Base-by-base conservation (phyloP, 2,797 vertebrate species). In the Todus mexicanus region DNA sequence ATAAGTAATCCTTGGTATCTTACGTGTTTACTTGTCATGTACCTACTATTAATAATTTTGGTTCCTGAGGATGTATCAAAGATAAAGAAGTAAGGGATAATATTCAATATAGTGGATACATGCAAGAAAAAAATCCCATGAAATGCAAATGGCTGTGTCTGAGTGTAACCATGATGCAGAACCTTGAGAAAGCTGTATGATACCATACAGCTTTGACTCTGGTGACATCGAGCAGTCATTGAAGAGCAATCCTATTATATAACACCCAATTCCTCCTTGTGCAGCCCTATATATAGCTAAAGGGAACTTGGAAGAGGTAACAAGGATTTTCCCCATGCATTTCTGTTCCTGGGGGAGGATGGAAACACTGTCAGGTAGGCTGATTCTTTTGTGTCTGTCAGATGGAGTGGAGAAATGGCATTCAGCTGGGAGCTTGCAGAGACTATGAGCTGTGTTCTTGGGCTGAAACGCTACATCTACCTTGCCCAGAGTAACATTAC, bases 361-460 rank as follows among this genome's bases (percentile, higher is more conserved):
- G 18, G 40, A 61, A 83, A 80, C 7, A 2, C 25, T 42, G 25
- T 8, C 35, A 65, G 35, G 15, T 6, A 50, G 42, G 16, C 15
- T 79, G 40, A 12, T 40, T 53, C 43, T 38, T 37, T 17, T 37
- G 16, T 47, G 33, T 9, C 71, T 25, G 40, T 43, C 37, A 11
- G 0, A 0, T n/a, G 33, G 38, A 87, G 25, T 17, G 18, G 17
- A 14, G 37, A 86, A 68, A 54, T 4, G 7, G 15, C 47, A 63
- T 31, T 12, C 31, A 31, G 14, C 15, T 47, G 61, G n/a, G n/a
- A 26, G 15, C 45, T 31, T 59, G 23, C 20, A 59, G 27, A 82
- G 53, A 7, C 31, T 13, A 8, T 5, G 21, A 86, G 19, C 13
- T 45, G 17, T 13, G 37, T 20, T 72, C 29, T 51, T 40, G 47